phyloP scores from a whole-genome alignment of 2,797 vertebrate genomes.

The Phrynocephalus guinanensis region DNA sequence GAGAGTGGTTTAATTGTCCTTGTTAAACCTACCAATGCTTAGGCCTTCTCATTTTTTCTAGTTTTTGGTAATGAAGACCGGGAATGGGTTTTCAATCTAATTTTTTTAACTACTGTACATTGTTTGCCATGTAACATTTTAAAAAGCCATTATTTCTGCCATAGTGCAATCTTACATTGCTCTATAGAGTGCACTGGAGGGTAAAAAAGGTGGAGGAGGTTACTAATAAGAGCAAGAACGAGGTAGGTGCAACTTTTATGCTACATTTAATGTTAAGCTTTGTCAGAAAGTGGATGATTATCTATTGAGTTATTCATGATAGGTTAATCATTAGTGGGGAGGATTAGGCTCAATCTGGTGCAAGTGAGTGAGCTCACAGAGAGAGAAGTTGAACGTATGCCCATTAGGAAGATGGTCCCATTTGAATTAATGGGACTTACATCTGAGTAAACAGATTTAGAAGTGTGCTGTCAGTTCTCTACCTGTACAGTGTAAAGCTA shows the following conservation, averaged over 20 bases:
- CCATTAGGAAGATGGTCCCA: background rate
- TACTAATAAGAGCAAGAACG: slow-evolving; percentile 36
- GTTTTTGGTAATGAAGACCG: background rate
- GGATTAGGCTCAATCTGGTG: background rate
- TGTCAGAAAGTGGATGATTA: slow-evolving; percentile 18
- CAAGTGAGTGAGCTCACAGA: background rate
- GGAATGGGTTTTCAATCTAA: background rate
- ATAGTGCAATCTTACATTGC: background rate
- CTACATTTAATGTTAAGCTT: slow-evolving; percentile 37
- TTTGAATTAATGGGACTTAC: background rate
- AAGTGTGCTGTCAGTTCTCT: background rate
- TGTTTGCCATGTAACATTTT: slow-evolving; percentile 8
- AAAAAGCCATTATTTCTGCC: slow-evolving; percentile 25
- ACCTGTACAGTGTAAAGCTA: background rate
- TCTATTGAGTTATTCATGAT: slow-evolving; percentile 13
- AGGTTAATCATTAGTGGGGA: slow-evolving; percentile 15
- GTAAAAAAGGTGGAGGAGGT: slow-evolving; percentile 43
- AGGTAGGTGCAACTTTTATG: slow-evolving; percentile 32
- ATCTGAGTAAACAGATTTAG: background rate
- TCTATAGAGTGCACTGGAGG: slow-evolving; percentile 16
- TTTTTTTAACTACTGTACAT: background rate
- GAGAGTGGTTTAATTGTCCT: background rate
- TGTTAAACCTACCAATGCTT: background rate
- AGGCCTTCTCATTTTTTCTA: background rate
- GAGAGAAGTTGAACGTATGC: background rate